phyloP scores from a whole-genome alignment of 2,797 vertebrate species.

The Decapterus maruadsi region DNA sequence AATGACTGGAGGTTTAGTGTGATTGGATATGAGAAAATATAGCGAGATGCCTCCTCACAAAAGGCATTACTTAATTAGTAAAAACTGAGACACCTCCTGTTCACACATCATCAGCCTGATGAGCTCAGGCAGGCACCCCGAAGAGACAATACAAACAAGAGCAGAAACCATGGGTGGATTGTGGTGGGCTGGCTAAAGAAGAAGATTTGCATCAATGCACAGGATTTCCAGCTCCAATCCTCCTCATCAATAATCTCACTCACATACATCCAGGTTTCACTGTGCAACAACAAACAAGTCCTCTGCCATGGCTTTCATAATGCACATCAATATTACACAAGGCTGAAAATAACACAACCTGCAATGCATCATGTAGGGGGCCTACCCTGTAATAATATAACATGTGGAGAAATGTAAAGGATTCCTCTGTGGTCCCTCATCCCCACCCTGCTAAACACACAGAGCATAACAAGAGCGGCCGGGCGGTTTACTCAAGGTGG shows the following conservation, averaged over 20 bases:
- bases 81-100: conserved; percentile 42
- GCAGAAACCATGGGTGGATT: conserved; percentile 38
- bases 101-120: conserved; percentile 57
- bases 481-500: conserved; percentile 40
- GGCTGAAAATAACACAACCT: conserved; percentile 50
- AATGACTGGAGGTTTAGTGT: background rate
- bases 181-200: conserved; percentile 22
- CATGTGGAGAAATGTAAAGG: conserved; percentile 38
- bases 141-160: conserved; percentile 36
- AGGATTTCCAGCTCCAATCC: conserved; percentile 14
- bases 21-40: conserved; percentile 30
- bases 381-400: conserved; percentile 12
- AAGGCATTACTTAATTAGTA: conserved; percentile 40
- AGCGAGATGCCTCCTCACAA: conserved; percentile 13
- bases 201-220: conserved; percentile 29
- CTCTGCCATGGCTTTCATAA: conserved; percentile 34
- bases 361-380: conserved; percentile 46
- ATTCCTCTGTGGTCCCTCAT: conserved; percentile 24
- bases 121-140: conserved; percentile 21
- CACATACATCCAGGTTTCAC: conserved; percentile 31
- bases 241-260: conserved; percentile 11
- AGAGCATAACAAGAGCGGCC: background rate
- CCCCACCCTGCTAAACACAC: conserved; percentile 37
- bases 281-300: conserved; percentile 38
- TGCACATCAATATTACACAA: conserved; percentile 56